Evolutionary conservation across 2,113 vertebrate genomes (phyloP).

Genomic region (Syngnathus scovelli): DNA sequence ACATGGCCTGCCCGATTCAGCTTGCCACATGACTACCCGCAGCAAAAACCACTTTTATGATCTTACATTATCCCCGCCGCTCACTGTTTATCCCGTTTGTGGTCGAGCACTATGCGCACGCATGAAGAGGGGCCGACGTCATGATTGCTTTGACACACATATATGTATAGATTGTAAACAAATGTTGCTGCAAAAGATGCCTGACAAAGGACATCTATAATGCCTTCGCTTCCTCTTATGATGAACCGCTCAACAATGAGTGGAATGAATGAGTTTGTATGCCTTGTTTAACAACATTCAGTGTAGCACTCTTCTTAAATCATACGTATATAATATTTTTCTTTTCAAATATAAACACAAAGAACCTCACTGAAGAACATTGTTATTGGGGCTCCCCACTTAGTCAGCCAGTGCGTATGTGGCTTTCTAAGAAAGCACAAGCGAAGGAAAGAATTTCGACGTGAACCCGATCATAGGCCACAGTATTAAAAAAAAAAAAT

Average conservation of each 20-base stretch:
- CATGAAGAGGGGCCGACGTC: constrained; percentile 19
- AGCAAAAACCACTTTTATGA: constrained; percentile 69
- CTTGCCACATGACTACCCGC: constrained; percentile 58
- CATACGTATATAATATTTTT: neutral
- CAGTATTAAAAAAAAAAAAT: neutral
- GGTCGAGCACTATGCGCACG: constrained; percentile 25
- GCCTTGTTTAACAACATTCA: neutral
- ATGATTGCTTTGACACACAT: neutral
- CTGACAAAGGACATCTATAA: neutral
- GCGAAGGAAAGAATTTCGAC: neutral
- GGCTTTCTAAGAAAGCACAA: too few species aligned
- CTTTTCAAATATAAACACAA: neutral
- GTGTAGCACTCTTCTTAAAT: too few species aligned
- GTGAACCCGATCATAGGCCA: neutral
- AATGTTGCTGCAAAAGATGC: too few species aligned
- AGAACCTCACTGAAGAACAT: neutral
- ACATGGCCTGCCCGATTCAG: constrained; percentile 52
- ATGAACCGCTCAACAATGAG: neutral
- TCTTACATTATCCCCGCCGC: constrained; percentile 56
- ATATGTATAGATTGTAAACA: neutral
- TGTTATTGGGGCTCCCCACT: neutral
- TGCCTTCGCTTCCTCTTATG: neutral
- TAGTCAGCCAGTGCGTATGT: neutral
- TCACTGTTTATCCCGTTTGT: constrained; percentile 46
- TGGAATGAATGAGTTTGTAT: neutral